Base-by-base conservation (phyloP, 2,797 vertebrate species). In the Gouania willdenowi region DNA sequence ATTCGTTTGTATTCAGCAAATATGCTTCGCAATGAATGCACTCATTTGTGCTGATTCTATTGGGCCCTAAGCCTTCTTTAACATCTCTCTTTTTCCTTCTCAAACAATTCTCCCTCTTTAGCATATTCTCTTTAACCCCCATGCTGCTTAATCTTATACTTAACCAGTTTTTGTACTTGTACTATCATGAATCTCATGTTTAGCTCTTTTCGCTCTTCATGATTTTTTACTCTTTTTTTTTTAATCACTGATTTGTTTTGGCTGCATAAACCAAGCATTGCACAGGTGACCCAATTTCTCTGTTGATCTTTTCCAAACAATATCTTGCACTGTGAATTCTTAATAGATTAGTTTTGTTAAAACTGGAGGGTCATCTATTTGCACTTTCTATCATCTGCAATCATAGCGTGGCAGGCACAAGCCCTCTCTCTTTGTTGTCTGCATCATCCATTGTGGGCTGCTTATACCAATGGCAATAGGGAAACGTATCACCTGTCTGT, bases 211-310 rank as follows among this genome's bases (percentile, higher is more conserved):
- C 41, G n/a, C 24, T 53, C 29, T 41, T 51, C 18, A n/a, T n/a
- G n/a, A n/a, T 35, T 41, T 17, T 9, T 21, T 20, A 19, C 37
- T 32, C n/a, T 37, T 31, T 17, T 29, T 20, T 53, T 51, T 45
- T 36, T 71, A 77, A 77, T 73, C 51, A 66, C 48, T 69, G 57
- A 73, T 81, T 76, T 75, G 49, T 78, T 82, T 79, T 67, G 50
- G 27, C 22, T 14, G 43, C 52, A 30, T 69, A 51, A 73, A 75
- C 66, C 78, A 50, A 79, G 66, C 57, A 46, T 46, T 64, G 75
- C 62, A 73, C 56, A 75, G 68, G 75, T 78, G 79, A 76, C 79
- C 68, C 56, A 71, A 65, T 82, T 83, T 79, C 51, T 77, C 61
- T 49, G 46, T 49, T 72, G 68, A 77, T 79, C 80, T 77, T 51